These are phyloP conservation scores for Montipora capricornis DNA, from an alignment of 64 coral and sea anemone genomes.

Conservation along the genomic window DNA sequence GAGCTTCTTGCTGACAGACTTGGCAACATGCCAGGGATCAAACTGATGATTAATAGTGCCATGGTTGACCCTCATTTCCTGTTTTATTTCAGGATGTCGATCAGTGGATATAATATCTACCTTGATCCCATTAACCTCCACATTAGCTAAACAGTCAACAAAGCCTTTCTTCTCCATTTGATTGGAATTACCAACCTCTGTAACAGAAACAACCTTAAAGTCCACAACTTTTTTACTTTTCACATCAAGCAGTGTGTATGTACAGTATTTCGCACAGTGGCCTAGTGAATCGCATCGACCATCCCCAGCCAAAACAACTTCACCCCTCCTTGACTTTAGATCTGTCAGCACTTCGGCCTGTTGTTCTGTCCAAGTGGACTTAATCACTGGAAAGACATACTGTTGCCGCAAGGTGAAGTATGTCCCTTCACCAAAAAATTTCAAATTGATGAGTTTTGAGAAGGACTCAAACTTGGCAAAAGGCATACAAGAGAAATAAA, in stretches of 20 bases:
- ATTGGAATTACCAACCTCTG: slow-evolving; percentile 55
- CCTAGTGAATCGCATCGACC: slow-evolving; percentile 38
- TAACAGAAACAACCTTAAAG: slow-evolving; percentile 44
- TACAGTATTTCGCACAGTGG: slow-evolving; percentile 51
- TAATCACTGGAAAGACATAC: slow-evolving; percentile 28
- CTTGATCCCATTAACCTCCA: slow-evolving; percentile 6
- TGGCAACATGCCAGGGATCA: slow-evolving; percentile 76
- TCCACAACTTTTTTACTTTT: slow-evolving; percentile 39
- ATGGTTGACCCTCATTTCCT: slow-evolving; percentile 61
- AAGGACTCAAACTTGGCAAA: slow-evolving; percentile 49
- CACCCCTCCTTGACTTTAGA: slow-evolving; percentile 3
- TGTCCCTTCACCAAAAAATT: slow-evolving; percentile 6
- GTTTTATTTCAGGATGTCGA: slow-evolving; percentile 48
- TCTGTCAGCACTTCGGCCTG: background rate
- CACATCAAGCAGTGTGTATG: slow-evolving; percentile 48
- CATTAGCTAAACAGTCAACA: slow-evolving; percentile 14
- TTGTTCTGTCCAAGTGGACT: slow-evolving; percentile 2
- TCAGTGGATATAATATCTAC: slow-evolving; percentile 40
- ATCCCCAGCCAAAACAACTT: slow-evolving; percentile 51
- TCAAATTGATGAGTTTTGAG: slow-evolving; percentile 17
- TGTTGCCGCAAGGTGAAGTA: slow-evolving; percentile 31
- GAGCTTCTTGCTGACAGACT: slow-evolving; percentile 63
- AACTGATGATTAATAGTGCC: slow-evolving; percentile 31
- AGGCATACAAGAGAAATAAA: slow-evolving; percentile 10
- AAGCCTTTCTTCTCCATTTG: slow-evolving; percentile 62